Conservation (phyloP, 2,113 vertebrate species). For the Morone saxatilis region DNA sequence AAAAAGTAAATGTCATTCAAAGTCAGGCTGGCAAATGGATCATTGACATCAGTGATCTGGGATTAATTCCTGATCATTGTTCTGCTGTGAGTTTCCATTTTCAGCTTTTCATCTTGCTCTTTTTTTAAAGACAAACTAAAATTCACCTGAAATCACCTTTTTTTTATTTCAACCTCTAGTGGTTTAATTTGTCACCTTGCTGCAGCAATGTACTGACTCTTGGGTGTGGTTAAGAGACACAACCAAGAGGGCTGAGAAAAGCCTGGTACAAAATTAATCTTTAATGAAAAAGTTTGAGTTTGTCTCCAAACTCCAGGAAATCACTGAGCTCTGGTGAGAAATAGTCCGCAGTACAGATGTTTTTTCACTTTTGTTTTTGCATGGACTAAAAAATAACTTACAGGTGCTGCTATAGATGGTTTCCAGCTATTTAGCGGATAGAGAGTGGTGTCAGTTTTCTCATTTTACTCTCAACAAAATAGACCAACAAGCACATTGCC, state of each 20-base stretch:
- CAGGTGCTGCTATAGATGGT: neutral
- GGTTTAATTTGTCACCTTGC: neutral
- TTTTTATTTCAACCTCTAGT: no score
- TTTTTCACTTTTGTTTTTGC: neutral
- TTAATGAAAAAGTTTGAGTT: neutral
- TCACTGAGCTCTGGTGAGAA: neutral
- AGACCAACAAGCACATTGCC: neutral
- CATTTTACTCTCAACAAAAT: neutral
- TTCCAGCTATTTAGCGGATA: neutral
- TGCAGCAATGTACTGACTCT: neutral
- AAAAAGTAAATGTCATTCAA: neutral
- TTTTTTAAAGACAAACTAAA: neutral
- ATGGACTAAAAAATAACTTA: no score
- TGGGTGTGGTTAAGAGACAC: neutral
- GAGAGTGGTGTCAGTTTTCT: neutral
- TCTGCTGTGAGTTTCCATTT: constrained; percentile 6
- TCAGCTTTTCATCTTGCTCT: neutral
- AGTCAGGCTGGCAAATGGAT: neutral
- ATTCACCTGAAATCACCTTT: neutral
- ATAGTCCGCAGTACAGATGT: neutral
- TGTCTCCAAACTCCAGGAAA: neutral
- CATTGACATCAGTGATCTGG: neutral
- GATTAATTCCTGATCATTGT: neutral
- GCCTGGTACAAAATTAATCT: neutral
- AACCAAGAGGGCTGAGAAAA: neutral